Base-by-base conservation (phyloP, 1,140 invertebrate species). In the Polyergus mexicanus region DNA sequence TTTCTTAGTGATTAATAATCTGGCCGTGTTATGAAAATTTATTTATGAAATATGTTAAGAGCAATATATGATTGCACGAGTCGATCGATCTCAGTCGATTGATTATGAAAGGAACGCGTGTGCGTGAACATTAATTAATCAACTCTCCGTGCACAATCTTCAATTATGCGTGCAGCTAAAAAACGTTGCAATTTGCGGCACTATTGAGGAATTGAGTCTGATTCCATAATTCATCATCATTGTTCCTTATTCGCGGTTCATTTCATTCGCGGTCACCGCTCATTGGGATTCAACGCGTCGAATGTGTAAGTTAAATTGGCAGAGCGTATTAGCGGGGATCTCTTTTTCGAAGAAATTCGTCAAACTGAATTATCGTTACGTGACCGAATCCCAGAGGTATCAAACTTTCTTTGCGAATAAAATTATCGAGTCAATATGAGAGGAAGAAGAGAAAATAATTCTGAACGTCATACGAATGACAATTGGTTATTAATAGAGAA, bases 41-140 rank as follows among this genome's bases (percentile, higher is more conserved):
- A 66, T 65, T 62, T 35, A 51, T 77, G 13, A 44, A 22, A n/a
- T 58, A 35, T 54, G 77, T 56, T 35, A 22, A 71, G 35, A 28
- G 41, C 35, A 69, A 32, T 41, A 25, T 35, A 11, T 66, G 66
- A 85, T 56, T 47, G 47, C 65, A 13, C 22, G 51, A 58, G 41
- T 81, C 38, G 35, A 56, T 16, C 32, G 35, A 56, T n/a, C 54
- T 22, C 22, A 51, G 22, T 19, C 47, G 25, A 71, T 85, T 44
- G 35, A 66, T 85, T 58, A 54, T 8, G 13, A 16, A 56, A 51
- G 28, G 10, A 76, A 76, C 41, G 66, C 54, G 51, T 6, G 25
- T 84, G 60, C 66, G 66, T 86, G 71, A 68, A 6, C 32, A 41
- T 86, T 77, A 69, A 86, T 86, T 86, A 41, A 86, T 77, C 62